phyloP scores from a whole-genome alignment of 2,113 vertebrate species.

The Uria aalge region DNA sequence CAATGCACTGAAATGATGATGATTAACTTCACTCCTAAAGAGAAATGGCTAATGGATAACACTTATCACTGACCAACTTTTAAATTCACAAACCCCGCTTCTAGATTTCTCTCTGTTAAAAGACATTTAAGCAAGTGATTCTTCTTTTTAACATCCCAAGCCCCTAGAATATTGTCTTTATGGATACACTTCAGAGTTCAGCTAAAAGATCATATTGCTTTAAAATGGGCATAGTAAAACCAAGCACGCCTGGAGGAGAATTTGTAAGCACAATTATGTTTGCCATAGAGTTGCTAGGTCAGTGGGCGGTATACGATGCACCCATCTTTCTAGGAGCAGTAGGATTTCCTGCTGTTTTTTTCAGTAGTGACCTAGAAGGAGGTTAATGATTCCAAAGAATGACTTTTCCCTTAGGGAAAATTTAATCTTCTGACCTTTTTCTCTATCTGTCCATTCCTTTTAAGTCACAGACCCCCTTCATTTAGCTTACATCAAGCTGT shows the following conservation, averaged over 20 bases:
- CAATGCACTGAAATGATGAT: neutral
- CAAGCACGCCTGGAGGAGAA: conserved; percentile 59
- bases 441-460: conserved; percentile 81
- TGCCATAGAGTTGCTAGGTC: conserved; percentile 58
- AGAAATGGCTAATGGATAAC: neutral
- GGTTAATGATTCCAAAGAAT: conserved; percentile 82
- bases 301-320: conserved; percentile 62
- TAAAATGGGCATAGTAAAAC: conserved; percentile 64
- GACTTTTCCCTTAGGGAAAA: conserved; percentile 80
- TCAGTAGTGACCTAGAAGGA: conserved; percentile 79
- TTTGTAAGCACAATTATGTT: conserved; percentile 44
- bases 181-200: conserved; percentile 55
- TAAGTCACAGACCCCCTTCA: conserved; percentile 75
- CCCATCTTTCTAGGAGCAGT: conserved; percentile 68
- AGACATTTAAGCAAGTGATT: neutral
- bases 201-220: conserved; percentile 66
- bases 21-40: neutral
- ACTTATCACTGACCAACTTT: neutral
- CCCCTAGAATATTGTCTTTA: conserved; percentile 11
- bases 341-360: conserved; percentile 77
- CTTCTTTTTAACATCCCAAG: neutral
- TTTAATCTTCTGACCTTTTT: conserved; percentile 79
- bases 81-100: neutral
- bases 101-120: neutral
- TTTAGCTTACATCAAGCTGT: conserved; percentile 77